These are phyloP conservation scores for Luehdorfia chinensis DNA, from an alignment of 1,140 invertebrate species.

Conservation along the genomic window DNA sequence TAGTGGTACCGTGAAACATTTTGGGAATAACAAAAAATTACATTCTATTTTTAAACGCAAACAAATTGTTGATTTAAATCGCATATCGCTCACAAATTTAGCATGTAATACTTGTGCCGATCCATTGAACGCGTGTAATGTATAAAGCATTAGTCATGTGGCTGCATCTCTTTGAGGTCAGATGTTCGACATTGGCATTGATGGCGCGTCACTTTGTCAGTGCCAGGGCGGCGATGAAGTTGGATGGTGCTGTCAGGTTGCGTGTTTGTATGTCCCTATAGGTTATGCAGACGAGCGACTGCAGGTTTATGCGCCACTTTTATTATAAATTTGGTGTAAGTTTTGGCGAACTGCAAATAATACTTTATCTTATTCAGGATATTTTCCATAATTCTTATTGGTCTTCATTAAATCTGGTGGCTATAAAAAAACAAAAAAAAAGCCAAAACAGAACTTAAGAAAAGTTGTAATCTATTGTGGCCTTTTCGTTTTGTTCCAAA, in stretches of 20 bases:
- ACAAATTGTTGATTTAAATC: slow-evolving; percentile 18
- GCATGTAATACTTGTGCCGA: slow-evolving; percentile 20
- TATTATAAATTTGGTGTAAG: neutral
- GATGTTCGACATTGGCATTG: slow-evolving; percentile 38
- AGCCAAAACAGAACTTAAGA: no score
- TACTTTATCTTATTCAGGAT: no score
- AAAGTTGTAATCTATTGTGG: no score
- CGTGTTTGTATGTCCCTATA: slow-evolving; percentile 35
- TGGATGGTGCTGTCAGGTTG: slow-evolving; percentile 51
- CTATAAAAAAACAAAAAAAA: no score
- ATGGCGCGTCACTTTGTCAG: slow-evolving; percentile 53
- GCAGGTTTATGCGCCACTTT: neutral
- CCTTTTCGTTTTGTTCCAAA: no score
- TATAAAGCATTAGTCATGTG: slow-evolving; percentile 54
- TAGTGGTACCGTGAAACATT: no score
- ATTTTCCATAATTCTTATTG: no score
- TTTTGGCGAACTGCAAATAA: no score
- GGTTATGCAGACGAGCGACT: slow-evolving; percentile 30
- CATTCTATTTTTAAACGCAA: slow-evolving; percentile 7
- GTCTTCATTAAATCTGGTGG: no score
- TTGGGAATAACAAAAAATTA: no score
- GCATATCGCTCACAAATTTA: slow-evolving; percentile 19
- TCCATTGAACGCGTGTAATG: slow-evolving; percentile 39
- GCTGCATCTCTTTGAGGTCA: slow-evolving; percentile 42
- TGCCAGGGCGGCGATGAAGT: slow-evolving; percentile 53